A percentile compares a stretch with the other conserved stretches of the same genome.
Conservation (phyloP, 2,888 invertebrate genomes). For the Dimorphilus gyrociliatus region DNA sequence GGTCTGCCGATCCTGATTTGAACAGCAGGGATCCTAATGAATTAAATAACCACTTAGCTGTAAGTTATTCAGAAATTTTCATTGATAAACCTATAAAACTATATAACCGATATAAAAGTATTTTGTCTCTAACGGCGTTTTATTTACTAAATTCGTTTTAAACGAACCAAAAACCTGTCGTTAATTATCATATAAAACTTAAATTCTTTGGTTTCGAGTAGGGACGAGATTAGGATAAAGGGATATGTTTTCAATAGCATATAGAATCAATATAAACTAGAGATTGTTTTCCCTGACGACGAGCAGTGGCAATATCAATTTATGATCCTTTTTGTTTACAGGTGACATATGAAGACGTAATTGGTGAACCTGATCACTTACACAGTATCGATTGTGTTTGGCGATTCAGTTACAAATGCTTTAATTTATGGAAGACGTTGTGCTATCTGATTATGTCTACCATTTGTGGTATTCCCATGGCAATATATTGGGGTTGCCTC, state of each 20-base stretch:
- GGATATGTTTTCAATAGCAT: too few species aligned
- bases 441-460: conserved; percentile 52
- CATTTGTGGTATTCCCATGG: conserved; percentile 49
- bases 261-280: too few species aligned
- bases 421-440: conserved; percentile 47
- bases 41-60: conserved; percentile 54
- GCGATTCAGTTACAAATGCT: conserved; percentile 50
- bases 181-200: too few species aligned
- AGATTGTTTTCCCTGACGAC: too few species aligned
- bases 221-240: too few species aligned
- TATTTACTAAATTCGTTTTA: too few species aligned
- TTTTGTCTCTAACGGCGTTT: too few species aligned
- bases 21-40: conserved; percentile 55
- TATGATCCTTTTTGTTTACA: conserved; percentile 21
- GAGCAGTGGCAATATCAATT: too few species aligned
- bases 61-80: conserved; percentile 26
- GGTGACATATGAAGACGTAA: conserved; percentile 39
- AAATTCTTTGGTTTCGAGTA: too few species aligned
- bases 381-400: conserved; percentile 48
- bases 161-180: too few species aligned
- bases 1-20: conserved; percentile 34
- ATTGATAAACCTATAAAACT: neutral
- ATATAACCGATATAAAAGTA: neutral
- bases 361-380: conserved; percentile 18
- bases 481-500: conserved; percentile 42